Conservation (phyloP, 2,888 invertebrate species). For the Byasa hedistus region DNA sequence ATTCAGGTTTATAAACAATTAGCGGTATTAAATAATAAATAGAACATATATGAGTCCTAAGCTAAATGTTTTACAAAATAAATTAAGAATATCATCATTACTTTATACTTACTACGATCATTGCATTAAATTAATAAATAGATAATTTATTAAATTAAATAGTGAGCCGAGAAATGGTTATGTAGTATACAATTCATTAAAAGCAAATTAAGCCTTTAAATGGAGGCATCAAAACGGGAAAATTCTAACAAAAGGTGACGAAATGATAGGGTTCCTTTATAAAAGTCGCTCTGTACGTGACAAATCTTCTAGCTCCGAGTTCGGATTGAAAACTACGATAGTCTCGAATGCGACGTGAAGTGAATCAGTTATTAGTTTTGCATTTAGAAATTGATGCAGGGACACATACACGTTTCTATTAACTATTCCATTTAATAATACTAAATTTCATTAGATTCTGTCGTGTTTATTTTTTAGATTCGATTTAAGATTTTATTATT, state of each 20-base stretch:
- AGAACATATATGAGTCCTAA: no score
- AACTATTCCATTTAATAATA: neutral
- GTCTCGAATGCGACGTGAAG: slow-evolving; percentile 68
- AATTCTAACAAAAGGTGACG: slow-evolving; percentile 58
- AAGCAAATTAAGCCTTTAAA: slow-evolving; percentile 31
- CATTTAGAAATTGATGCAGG: slow-evolving; percentile 47
- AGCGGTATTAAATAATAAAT: no score
- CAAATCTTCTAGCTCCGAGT: slow-evolving; percentile 76
- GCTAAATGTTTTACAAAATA: no score
- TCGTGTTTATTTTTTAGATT: no score
- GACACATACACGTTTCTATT: slow-evolving; percentile 13
- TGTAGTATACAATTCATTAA: neutral
- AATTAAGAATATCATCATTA: no score
- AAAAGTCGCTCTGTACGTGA: slow-evolving; percentile 76
- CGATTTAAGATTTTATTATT: no score
- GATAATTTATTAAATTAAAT: no score
- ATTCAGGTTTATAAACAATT: no score
- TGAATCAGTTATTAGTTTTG: slow-evolving; percentile 64
- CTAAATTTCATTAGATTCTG: no score
- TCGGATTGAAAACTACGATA: slow-evolving; percentile 79
- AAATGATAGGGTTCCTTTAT: slow-evolving; percentile 72
- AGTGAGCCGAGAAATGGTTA: no score
- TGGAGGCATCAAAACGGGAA: slow-evolving; percentile 37
- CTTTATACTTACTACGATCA: no score
- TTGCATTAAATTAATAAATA: no score